Percentiles rank a stretch among this genome's conserved stretches.
These are phyloP conservation scores for Triplophysa siluroides DNA, from an alignment of 2,113 vertebrate genomes.

Conservation along the genomic window DNA sequence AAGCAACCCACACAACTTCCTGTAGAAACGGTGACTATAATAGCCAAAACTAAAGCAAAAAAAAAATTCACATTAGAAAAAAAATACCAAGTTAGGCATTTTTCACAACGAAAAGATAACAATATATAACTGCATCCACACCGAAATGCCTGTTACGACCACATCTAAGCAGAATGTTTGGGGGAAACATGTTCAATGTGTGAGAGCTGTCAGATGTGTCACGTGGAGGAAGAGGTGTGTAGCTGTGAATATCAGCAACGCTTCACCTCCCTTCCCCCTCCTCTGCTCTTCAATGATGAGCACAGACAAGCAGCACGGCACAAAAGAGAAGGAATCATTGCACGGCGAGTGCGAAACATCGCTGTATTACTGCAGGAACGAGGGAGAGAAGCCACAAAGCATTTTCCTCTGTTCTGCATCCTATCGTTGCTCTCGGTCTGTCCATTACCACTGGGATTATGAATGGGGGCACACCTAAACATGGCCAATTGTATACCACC, in stretches of 20 bases:
- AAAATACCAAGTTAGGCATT: no score
- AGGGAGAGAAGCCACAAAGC: background rate
- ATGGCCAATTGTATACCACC: background rate
- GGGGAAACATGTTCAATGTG: background rate
- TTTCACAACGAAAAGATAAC: no score
- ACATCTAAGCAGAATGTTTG: background rate
- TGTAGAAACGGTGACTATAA: background rate
- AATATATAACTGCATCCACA: no score
- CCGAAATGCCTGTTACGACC: background rate
- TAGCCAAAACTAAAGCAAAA: no score
- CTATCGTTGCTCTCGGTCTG: background rate
- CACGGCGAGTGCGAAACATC: background rate
- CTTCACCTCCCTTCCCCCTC: conserved; percentile 31
- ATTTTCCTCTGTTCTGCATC: background rate
- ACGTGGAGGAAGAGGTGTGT: conserved; percentile 46
- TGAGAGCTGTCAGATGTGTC: conserved; percentile 60
- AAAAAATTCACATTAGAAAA: no score
- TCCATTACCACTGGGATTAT: background rate
- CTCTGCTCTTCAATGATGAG: background rate
- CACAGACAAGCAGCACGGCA: background rate
- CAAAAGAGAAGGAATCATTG: background rate
- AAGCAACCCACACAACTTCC: no score
- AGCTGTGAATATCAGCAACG: background rate
- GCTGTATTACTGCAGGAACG: background rate
- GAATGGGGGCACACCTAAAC: background rate